Evolutionary conservation across 2,888 invertebrate genomes (phyloP), one percentile per base, ranked within the genome.

Genomic region (Polydrusus tereticollis): DNA sequence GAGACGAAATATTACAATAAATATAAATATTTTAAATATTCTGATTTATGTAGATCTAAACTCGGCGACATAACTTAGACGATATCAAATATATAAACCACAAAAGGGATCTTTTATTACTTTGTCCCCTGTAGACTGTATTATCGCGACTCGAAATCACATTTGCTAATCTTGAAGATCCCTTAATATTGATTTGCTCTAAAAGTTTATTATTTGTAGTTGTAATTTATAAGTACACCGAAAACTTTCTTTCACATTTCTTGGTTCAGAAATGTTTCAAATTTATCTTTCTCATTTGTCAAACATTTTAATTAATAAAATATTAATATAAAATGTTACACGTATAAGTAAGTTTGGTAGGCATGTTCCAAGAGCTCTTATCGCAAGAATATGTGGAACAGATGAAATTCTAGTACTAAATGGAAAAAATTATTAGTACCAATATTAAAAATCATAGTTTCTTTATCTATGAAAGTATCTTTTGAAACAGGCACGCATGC

Each of bases 151-250:
- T 41, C 36, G n/a, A 38, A 36, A 57, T 57, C 21, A 43, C 38
- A 43, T 59, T 23, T 59, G 14, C 16, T 55, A 55, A 55, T 55
- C 52, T 55, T 29, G 18, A 29, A 29, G 52, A 14, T 10, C 29
- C 29, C 52, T 29, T 55, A 29, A 55, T 55, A 55, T 55, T 55
- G 52, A 55, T 55, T 55, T 29, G 52, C 16, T 8, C 50, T 50
- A 29, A 55, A 29, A 55, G 10, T 55, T 23, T 29, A 55, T 55
- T 55, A 55, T 55, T 55, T 55, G 29, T 29, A 55, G 52, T 29
- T 55, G 41, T 59, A 58, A 58, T 41, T 59, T 59, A 59, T 55
- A 55, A n/a, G 29, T n/a, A n/a, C n/a, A n/a, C 29, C 52, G 29
- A 55, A 55, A 55, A 23, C 52, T 6, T 29, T 55, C 1, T 55